phyloP scores from a whole-genome alignment of 1,140 invertebrate genomes.

The Lepidostoma basale region DNA sequence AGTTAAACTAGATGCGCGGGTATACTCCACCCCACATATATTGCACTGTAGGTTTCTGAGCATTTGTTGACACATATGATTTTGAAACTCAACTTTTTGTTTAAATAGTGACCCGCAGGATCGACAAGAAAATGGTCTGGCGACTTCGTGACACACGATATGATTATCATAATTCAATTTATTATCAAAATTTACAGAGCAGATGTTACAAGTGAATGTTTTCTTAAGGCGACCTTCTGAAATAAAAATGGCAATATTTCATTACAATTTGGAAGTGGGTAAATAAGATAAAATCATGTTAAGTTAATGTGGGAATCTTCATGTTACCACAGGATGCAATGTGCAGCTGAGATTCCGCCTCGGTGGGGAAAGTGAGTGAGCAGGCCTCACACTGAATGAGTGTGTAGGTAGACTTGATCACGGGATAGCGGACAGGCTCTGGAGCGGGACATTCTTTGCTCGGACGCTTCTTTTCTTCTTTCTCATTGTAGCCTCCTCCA shows the following conservation, averaged over 20 bases:
- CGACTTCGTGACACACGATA: slow-evolving; percentile 51
- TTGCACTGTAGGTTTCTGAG: slow-evolving; percentile 47
- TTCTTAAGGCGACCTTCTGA: slow-evolving; percentile 27
- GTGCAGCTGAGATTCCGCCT: slow-evolving; percentile 15
- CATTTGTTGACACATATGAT: slow-evolving; percentile 28
- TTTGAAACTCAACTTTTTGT: slow-evolving; percentile 31
- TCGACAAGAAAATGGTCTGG: slow-evolving; percentile 32
- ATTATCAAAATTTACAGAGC: slow-evolving; percentile 53
- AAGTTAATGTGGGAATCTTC: not conserved
- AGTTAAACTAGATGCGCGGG: slow-evolving; percentile 59
- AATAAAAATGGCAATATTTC: slow-evolving; percentile 7
- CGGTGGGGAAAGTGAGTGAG: slow-evolving; percentile 3
- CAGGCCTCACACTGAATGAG: slow-evolving; percentile 27
- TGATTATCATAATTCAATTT: slow-evolving; percentile 56
- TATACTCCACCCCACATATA: slow-evolving; percentile 57
- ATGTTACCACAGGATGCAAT: slow-evolving; percentile 23
- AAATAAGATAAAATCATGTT: not conserved
- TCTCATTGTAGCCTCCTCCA: slow-evolving; percentile 53
- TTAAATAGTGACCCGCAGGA: slow-evolving; percentile 29
- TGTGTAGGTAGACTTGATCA: slow-evolving; percentile 15
- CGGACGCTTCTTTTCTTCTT: slow-evolving; percentile 42
- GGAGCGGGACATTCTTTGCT: not conserved
- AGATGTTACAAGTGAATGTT: slow-evolving; percentile 48
- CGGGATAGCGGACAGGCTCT: slow-evolving; percentile 42
- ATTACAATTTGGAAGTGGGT: not conserved